Base-by-base conservation (phyloP, 2,113 vertebrate species). In the Setophaga petechia region DNA sequence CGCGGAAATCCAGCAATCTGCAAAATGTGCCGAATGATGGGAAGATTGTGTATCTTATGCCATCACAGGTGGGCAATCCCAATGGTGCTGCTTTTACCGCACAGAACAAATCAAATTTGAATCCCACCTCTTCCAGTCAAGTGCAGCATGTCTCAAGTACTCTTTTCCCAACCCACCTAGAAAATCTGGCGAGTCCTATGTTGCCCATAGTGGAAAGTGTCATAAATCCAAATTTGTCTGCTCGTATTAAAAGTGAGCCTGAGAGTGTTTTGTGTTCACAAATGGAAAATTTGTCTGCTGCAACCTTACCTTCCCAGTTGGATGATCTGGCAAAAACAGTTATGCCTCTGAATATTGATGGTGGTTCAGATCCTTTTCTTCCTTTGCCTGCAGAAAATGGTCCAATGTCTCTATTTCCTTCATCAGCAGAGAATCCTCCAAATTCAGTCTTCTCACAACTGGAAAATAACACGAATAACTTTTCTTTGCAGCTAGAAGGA, bases 191-290 rank as follows among this genome's bases (percentile, higher is more conserved):
- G 12, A 95, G 96, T 95, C 98, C 99, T 49, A 93, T 99, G 78
- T 98, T 99, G 71, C 97, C 98, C 55, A 54, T 98, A 46, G 95
- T 98, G 74, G 98, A 98, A 95, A 98, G 92, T 84, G 98, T 97
- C 72, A 90, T 96, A 75, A 97, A 95, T 90, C 91, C 97, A 84
- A 91, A 88, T 94, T 87, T 98, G 44, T 84, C 97, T 74, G 71
- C 98, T 95, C 97, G 97, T 97, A 98, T 98, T 95, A 98, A 98
- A 97, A 95, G 90, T 90, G 97, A 97, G 86, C 92, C 98, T 14
- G 96, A 98, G 37, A 97, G 97, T 33, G 77, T 97, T 87, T 94
- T 98, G 31, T 97, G 96, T 94, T 95, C 98, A 37, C 97, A 97
- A 44, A 95, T 98, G 90, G 98, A 97, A 94, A 97, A 73, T 86